phyloP scores from a whole-genome alignment of 2,888 invertebrate species.

The Philereme transversata region DNA sequence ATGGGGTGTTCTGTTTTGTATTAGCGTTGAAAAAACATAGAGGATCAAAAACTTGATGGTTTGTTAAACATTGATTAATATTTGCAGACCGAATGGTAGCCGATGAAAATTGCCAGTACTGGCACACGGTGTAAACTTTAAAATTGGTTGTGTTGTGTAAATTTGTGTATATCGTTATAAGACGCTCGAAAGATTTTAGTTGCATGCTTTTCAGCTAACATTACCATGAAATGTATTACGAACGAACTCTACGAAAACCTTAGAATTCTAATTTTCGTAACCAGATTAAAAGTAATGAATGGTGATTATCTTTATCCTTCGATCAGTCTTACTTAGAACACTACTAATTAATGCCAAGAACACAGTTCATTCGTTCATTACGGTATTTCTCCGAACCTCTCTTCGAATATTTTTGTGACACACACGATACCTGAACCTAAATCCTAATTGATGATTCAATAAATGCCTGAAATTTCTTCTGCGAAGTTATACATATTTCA shows the following conservation, averaged over 20 bases:
- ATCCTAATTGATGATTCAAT: slow-evolving; percentile 24
- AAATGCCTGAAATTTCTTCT: slow-evolving; percentile 39
- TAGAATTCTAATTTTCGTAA: too few relatives aligned
- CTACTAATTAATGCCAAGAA: too few relatives aligned
- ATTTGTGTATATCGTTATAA: too few relatives aligned
- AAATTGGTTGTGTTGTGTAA: too few relatives aligned
- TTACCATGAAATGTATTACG: too few relatives aligned
- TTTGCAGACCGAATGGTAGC: background rate
- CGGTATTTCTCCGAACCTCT: background rate
- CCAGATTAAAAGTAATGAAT: too few relatives aligned
- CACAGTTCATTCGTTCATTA: background rate
- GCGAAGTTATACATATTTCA: slow-evolving; percentile 17
- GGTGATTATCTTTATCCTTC: too few relatives aligned
- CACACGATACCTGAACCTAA: background rate
- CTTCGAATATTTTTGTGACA: slow-evolving; percentile 1
- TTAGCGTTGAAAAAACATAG: slow-evolving; percentile 22
- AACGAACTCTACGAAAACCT: too few relatives aligned
- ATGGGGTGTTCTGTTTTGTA: slow-evolving; percentile 21
- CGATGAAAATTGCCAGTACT: background rate
- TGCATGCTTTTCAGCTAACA: too few relatives aligned
- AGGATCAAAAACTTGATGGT: slow-evolving; percentile 1
- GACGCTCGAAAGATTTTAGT: too few relatives aligned
- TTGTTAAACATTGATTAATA: background rate
- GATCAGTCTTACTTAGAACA: too few relatives aligned
- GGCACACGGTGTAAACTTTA: too few relatives aligned